phyloP scores from a whole-genome alignment of 2,113 vertebrate species.

The Mormyrus lacerda region DNA sequence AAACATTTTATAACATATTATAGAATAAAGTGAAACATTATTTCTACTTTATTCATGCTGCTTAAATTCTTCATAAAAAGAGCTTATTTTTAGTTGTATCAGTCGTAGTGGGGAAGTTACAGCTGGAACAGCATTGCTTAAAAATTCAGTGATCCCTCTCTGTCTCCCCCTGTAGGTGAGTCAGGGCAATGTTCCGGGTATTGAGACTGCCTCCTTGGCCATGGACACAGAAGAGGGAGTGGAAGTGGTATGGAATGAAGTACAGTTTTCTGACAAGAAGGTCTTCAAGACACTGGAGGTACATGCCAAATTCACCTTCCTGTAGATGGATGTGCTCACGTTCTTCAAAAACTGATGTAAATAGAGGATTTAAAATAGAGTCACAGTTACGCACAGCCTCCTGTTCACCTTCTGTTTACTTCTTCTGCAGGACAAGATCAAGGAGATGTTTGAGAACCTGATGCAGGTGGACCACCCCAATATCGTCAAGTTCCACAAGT shows the following conservation, averaged over 20 bases:
- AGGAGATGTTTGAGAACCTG: conserved; percentile 67
- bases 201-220: conserved; percentile 68
- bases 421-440: conserved; percentile 63
- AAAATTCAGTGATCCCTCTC: neutral
- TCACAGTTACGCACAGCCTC: neutral
- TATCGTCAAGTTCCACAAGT: conserved; percentile 69
- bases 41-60: neutral
- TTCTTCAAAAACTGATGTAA: neutral
- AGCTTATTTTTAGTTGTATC: neutral
- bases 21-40: neutral
- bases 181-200: conserved; percentile 66
- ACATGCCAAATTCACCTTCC: neutral
- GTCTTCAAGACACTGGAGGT: conserved; percentile 64
- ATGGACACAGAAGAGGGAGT: conserved; percentile 73
- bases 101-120: neutral
- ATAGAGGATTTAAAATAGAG: neutral
- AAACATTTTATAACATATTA: neutral
- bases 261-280: conserved; percentile 63
- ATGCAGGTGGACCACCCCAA: conserved; percentile 68
- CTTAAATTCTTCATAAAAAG: neutral
- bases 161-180: conserved; percentile 49
- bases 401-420: neutral
- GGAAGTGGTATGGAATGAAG: conserved; percentile 71
- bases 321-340: neutral
- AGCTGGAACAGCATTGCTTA: neutral